Evolutionary conservation across 2,113 vertebrate genomes (phyloP).

Genomic region (Meleagris gallopavo): DNA sequence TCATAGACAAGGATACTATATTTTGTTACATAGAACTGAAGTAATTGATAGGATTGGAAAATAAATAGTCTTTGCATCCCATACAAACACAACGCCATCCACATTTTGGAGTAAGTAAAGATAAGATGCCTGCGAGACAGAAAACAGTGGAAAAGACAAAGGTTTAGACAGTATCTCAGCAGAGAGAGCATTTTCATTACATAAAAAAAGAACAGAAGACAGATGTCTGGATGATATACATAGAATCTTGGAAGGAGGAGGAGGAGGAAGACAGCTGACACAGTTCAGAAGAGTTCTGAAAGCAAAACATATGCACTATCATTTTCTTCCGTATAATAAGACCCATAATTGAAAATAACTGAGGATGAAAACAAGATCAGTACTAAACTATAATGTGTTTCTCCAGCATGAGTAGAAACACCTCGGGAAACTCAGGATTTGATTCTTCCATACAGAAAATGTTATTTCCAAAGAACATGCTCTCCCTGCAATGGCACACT

Average conservation of each 20-base stretch:
- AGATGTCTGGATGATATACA: not conserved
- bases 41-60: not conserved
- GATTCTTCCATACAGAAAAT: not conserved
- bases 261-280: constrained; percentile 8
- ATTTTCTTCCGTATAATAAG: not conserved
- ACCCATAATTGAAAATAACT: not conserved
- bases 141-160: not conserved
- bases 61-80: not conserved
- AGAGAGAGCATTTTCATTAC: not conserved
- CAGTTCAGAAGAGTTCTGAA: constrained; percentile 18
- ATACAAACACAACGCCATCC: not conserved
- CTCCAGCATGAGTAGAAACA: not conserved
- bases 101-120: not conserved
- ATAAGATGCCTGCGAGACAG: not conserved
- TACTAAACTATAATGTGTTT: not conserved
- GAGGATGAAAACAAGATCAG: not conserved
- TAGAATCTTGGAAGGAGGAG: not conserved
- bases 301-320: not conserved
- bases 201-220: not conserved
- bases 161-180: not conserved
- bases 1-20: not conserved
- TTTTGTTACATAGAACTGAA: not conserved
- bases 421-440: not conserved
- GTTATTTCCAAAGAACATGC: not conserved
- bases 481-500: not conserved